Conservation (phyloP, 2,797 vertebrate genomes). For the Pangasius krempfi region DNA sequence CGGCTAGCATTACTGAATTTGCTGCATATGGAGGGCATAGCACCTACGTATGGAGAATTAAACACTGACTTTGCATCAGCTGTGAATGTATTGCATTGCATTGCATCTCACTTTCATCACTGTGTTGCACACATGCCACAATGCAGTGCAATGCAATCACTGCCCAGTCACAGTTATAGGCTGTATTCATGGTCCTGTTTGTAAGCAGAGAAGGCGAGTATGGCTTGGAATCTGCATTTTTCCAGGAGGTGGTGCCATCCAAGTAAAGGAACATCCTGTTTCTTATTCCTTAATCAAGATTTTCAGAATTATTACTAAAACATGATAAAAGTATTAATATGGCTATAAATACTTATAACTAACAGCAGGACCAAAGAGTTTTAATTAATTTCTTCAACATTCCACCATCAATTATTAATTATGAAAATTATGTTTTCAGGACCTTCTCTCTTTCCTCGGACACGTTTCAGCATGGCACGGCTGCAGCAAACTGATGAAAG, state of each 20-base stretch:
- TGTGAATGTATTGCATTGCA: background rate
- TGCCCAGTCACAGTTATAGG: background rate
- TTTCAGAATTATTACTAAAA: background rate
- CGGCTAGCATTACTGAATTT: background rate
- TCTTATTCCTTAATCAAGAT: background rate
- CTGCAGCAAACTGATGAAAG: background rate
- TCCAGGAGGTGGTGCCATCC: background rate
- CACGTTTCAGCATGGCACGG: background rate
- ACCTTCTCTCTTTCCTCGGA: background rate
- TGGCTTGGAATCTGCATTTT: background rate
- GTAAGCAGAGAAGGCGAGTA: background rate
- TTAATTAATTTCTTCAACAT: background rate
- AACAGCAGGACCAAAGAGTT: background rate
- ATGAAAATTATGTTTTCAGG: background rate
- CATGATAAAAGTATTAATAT: background rate
- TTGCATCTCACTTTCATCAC: background rate
- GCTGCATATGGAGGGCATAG: background rate
- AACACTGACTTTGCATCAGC: background rate
- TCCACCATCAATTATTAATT: background rate
- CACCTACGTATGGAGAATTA: too few species aligned
- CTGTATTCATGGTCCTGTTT: background rate
- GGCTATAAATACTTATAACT: background rate
- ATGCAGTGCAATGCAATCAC: background rate
- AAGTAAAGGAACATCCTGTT: background rate
- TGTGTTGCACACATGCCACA: background rate